These are phyloP conservation scores for Caenorhabditis becei DNA, from an alignment of 2,888 invertebrate genomes.

Conservation along the genomic window DNA sequence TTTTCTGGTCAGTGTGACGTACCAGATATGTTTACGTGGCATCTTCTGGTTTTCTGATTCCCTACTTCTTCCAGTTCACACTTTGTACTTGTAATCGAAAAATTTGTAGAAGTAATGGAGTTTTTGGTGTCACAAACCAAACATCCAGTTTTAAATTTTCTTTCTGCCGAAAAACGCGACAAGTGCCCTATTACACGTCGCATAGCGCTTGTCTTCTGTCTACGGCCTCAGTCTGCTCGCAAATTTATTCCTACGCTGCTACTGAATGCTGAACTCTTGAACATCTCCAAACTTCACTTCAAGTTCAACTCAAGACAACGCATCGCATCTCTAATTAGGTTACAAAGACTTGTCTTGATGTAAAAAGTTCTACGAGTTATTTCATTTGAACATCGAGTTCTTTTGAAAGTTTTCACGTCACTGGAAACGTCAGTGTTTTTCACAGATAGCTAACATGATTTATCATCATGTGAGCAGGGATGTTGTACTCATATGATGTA, in stretches of 20 bases:
- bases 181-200: too few species aligned
- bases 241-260: not conserved
- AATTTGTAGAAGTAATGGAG: too few species aligned
- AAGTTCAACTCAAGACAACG: not conserved
- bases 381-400: not conserved
- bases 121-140: too few species aligned
- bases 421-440: not conserved
- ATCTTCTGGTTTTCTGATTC: too few species aligned
- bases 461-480: not conserved
- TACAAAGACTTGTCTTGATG: not conserved
- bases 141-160: too few species aligned
- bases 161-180: too few species aligned
- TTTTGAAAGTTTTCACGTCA: not conserved
- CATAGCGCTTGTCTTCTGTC: too few species aligned
- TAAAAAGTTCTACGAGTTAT: not conserved
- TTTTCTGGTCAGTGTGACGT: too few species aligned
- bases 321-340: not conserved
- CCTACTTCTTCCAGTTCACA: too few species aligned
- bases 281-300: not conserved
- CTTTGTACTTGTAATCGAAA: not conserved
- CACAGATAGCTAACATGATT: not conserved
- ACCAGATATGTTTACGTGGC: too few species aligned
- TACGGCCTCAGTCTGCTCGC: too few species aligned
- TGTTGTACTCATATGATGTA: too few species aligned
- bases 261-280: not conserved